Percentiles rank a stretch among this genome's conserved stretches.
Conservation (phyloP, 2,888 invertebrate species). For the Sphecodes monilicornis region DNA sequence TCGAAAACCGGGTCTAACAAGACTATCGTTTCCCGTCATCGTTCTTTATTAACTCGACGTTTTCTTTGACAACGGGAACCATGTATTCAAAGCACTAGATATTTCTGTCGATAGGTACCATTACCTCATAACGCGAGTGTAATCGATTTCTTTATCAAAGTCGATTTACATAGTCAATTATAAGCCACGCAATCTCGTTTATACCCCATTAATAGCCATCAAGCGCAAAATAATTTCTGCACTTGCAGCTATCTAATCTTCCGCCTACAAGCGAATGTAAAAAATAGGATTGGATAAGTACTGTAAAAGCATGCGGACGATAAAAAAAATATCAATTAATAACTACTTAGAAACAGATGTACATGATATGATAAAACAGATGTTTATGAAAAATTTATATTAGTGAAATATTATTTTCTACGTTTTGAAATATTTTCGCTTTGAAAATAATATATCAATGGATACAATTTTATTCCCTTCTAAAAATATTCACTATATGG, state of each 20-base stretch:
- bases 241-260: background rate
- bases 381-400: background rate
- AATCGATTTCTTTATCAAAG: slow-evolving; percentile 39
- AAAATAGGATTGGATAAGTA: background rate
- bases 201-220: background rate
- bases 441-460: no score
- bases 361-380: background rate
- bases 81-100: slow-evolving; percentile 26
- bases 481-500: background rate
- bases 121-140: slow-evolving; percentile 34
- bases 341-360: no score
- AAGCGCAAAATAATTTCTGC: background rate
- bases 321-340: background rate
- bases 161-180: slow-evolving; percentile 35
- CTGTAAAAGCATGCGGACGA: background rate
- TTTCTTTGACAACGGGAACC: slow-evolving; percentile 22
- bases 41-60: slow-evolving; percentile 18
- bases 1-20: slow-evolving; percentile 14
- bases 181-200: slow-evolving; percentile 1
- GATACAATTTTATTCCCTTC: background rate
- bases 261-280: background rate
- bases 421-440: no score
- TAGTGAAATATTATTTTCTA: background rate
- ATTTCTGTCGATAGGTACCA: slow-evolving; percentile 37
- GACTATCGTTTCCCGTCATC: slow-evolving; percentile 14